Percentiles rank a stretch among this genome's conserved stretches.
Conservation (phyloP, 2,113 vertebrate genomes). For the Gymnobelideus leadbeateri region DNA sequence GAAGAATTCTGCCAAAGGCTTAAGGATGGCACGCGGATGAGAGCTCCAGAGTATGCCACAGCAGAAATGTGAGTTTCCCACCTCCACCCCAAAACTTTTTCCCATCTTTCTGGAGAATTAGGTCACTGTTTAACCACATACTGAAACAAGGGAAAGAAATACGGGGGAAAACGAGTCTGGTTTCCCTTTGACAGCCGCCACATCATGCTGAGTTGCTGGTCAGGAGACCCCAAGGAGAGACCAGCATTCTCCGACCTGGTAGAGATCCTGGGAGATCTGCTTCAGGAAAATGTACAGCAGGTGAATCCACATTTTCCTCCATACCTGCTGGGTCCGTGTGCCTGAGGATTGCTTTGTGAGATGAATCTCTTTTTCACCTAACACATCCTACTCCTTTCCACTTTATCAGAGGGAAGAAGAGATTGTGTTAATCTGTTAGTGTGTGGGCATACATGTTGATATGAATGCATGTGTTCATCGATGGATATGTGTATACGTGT, state of each 20-base stretch:
- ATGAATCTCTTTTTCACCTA: background rate
- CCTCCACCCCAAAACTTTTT: slow-evolving; percentile 28
- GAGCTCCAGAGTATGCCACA: slow-evolving; percentile 94
- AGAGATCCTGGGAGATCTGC: slow-evolving; percentile 94
- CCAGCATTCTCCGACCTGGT: slow-evolving; percentile 94
- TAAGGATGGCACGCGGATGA: slow-evolving; percentile 96
- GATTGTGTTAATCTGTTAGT: background rate
- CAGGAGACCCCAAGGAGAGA: slow-evolving; percentile 94
- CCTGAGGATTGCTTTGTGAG: background rate
- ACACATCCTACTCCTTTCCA: background rate
- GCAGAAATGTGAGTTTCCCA: slow-evolving; percentile 92
- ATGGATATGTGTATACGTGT: background rate
- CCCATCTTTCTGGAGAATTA: background rate
- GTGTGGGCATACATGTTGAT: background rate
- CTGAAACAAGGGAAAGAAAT: background rate
- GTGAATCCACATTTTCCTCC: slow-evolving; percentile 81
- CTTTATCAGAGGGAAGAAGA: background rate
- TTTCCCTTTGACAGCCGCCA: slow-evolving; percentile 88
- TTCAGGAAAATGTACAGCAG: slow-evolving; percentile 91
- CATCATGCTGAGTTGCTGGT: slow-evolving; percentile 98
- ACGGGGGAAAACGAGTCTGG: slow-evolving; percentile 21
- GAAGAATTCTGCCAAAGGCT: slow-evolving; percentile 97
- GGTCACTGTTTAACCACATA: background rate
- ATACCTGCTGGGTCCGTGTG: background rate
- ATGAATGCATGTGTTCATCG: background rate